phyloP scores from a whole-genome alignment of 1,140 invertebrate species.

The Nebria ingens region DNA sequence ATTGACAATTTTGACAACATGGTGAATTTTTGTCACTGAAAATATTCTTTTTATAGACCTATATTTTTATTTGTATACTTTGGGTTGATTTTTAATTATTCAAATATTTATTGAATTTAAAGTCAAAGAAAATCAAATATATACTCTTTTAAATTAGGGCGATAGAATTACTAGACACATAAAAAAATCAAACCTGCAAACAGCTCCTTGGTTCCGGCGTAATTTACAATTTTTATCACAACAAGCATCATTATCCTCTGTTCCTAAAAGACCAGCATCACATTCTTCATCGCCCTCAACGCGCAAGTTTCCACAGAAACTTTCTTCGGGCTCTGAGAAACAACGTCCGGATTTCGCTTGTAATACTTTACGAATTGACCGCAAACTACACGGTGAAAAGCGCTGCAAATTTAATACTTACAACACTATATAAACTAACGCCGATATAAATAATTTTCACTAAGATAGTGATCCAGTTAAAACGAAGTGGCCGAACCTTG shows the following conservation, averaged over 20 bases:
- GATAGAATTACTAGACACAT: no score
- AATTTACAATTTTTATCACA: slow-evolving; percentile 89
- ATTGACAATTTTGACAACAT: slow-evolving; percentile 83
- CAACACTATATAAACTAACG: slow-evolving; percentile 5
- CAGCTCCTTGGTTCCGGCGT: slow-evolving; percentile 63
- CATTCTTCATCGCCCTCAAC: slow-evolving; percentile 93
- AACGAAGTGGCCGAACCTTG: slow-evolving; percentile 45
- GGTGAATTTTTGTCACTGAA: slow-evolving; percentile 88
- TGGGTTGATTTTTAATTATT: no score
- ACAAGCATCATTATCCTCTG: slow-evolving; percentile 83
- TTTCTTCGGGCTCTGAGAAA: slow-evolving; percentile 89
- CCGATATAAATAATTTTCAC: background rate
- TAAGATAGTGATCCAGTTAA: background rate
- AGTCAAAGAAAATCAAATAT: background rate
- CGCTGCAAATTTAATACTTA: slow-evolving; percentile 43
- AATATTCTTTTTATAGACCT: no score
- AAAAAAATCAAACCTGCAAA: slow-evolving; percentile 65
- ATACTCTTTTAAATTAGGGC: no score
- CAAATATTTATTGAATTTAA: background rate
- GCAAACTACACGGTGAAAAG: slow-evolving; percentile 88
- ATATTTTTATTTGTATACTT: no score
- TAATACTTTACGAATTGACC: slow-evolving; percentile 85
- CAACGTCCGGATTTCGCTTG: slow-evolving; percentile 84
- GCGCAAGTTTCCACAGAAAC: slow-evolving; percentile 86
- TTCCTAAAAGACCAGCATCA: slow-evolving; percentile 83